Percentiles rank a stretch among this genome's conserved stretches.
Evolutionary conservation across 2,113 vertebrate species (phyloP).

Genomic region (Parus major): DNA sequence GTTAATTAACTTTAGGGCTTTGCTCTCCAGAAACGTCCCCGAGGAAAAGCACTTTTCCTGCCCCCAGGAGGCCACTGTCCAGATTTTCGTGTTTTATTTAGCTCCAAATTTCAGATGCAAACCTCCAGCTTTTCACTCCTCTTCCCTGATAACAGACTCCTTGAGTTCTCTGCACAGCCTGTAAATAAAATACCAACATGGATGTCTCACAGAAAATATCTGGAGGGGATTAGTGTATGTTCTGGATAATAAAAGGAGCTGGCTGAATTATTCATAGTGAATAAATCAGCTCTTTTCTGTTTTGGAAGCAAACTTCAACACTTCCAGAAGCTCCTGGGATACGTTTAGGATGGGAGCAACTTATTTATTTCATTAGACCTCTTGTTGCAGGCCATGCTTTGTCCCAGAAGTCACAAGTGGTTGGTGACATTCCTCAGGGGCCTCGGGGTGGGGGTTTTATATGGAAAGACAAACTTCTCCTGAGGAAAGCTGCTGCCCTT

Average conservation of each 20-base stretch:
- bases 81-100: slow-evolving; percentile 25
- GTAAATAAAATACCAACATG: slow-evolving; percentile 46
- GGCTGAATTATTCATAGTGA: slow-evolving; percentile 47
- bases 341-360: not conserved
- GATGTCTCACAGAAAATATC: slow-evolving; percentile 47
- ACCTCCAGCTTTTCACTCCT: not conserved
- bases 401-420: not conserved
- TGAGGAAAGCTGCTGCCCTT: not conserved
- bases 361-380: not conserved
- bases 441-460: not conserved
- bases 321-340: not conserved
- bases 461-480: not conserved
- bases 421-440: not conserved
- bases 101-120: slow-evolving; percentile 18
- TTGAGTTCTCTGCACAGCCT: slow-evolving; percentile 1
- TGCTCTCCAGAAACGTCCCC: slow-evolving; percentile 36
- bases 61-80: not conserved
- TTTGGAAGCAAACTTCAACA: slow-evolving; percentile 20
- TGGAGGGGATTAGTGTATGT: slow-evolving; percentile 47
- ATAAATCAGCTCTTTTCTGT: not conserved
- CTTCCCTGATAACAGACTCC: slow-evolving; percentile 6
- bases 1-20: slow-evolving; percentile 57
- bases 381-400: not conserved
- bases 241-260: slow-evolving; percentile 42
- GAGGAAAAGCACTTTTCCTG: slow-evolving; percentile 7